Evolutionary conservation across 2,888 invertebrate species (phyloP), one percentile per base, ranked within the genome.

Genomic region (Catonia carolina): DNA sequence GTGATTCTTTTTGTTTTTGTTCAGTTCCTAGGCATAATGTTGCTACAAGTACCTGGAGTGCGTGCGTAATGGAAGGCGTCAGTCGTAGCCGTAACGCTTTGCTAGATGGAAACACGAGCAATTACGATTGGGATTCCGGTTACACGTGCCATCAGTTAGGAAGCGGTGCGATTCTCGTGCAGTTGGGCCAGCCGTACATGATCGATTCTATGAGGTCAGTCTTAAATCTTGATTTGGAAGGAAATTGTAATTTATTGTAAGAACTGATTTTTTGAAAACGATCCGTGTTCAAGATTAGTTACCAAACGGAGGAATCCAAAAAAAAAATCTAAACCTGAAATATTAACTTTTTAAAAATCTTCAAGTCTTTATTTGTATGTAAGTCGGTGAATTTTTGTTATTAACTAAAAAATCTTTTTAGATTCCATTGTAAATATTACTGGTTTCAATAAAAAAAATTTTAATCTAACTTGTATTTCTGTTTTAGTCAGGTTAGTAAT

Each of bases 101-200:
- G 10, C 80, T 99, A 59, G 97, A 99, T 78, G 98, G 98, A 12
- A 94, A 98, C 73, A 90, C 84, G 54, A 82, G 85, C 68, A 87
- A 90, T 75, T 99, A 98, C 74, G 96, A 98, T 77, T 98, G 97
- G 97, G 98, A 99, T 75, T 90, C 89, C 54, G 97, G 97, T 61
- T 98, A 97, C 74, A 97, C 96, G 3, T 97, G 96, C 73, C 96
- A 97, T 77, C 96, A 96, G 75, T 77, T 94, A 60, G 93, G 94
- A 65, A 89, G 91, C 64, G 97, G 98, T 58, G 86, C 91, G 65
- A 96, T 99, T 69, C 82, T 94, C 66, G 88, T 99, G 60, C 95
- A 98, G 75, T 80, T 99, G 63, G 92, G 87, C 66, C 99, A 99
- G 78, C 98, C 99, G 2, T 97, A 94, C 73, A 80, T 94, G 69